Conservation (phyloP, 2,888 invertebrate genomes). For the Siphlonurus alternatus region DNA sequence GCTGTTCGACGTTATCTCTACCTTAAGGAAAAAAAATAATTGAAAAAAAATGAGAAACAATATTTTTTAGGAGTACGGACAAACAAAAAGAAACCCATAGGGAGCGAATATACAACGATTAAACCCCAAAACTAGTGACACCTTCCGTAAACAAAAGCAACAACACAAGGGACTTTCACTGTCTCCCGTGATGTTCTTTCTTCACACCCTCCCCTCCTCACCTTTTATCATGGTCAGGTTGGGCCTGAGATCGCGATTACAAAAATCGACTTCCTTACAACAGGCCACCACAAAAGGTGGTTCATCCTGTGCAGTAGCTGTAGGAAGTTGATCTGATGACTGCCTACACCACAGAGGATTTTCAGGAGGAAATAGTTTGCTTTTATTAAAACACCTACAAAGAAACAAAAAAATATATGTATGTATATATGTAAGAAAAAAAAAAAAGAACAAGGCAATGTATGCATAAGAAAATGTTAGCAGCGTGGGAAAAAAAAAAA, state of each 20-base stretch:
- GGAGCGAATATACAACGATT: too few relatives aligned
- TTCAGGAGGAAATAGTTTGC: constrained; percentile 40
- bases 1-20: too few relatives aligned
- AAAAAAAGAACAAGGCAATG: constrained; percentile 8
- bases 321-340: constrained; percentile 7
- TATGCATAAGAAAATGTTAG: constrained; percentile 12
- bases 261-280: constrained; percentile 50
- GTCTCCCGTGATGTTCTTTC: background rate
- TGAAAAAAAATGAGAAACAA: too few relatives aligned
- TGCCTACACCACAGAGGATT: constrained; percentile 41
- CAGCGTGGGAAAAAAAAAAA: constrained; percentile 13
- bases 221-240: constrained; percentile 9
- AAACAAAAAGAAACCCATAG: too few relatives aligned
- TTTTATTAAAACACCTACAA: constrained; percentile 42
- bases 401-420: constrained; percentile 17
- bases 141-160: background rate
- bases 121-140: too few relatives aligned
- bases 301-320: constrained; percentile 15
- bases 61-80: too few relatives aligned
- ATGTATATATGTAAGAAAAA: constrained; percentile 9
- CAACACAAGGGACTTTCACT: background rate
- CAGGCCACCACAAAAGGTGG: constrained; percentile 19
- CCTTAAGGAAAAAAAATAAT: too few relatives aligned
- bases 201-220: background rate
- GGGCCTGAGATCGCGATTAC: constrained; percentile 39